phyloP scores from a whole-genome alignment of 2,797 vertebrate genomes.

The Calcarius lapponicus region DNA sequence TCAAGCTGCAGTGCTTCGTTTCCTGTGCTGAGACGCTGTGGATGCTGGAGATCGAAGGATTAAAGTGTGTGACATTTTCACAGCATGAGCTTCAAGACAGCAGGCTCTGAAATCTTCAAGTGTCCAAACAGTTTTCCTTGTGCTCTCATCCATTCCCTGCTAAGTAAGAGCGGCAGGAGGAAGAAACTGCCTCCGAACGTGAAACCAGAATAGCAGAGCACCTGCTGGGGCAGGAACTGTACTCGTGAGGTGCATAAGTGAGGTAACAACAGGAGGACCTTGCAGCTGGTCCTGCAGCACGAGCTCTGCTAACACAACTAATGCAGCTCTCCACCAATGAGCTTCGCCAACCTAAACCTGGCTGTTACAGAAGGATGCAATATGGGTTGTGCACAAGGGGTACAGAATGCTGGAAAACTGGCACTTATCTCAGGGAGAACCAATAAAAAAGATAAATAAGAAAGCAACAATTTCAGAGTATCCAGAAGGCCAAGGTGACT shows the following conservation, averaged over 20 bases:
- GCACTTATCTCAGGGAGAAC: neutral
- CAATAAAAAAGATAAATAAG: neutral
- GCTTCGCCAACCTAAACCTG: neutral
- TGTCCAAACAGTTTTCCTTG: conserved; percentile 6
- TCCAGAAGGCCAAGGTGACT: neutral
- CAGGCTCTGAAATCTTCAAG: conserved; percentile 21
- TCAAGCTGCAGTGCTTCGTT: neutral
- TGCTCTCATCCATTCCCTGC: neutral
- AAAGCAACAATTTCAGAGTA: neutral
- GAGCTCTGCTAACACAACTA: neutral
- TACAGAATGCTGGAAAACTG: neutral
- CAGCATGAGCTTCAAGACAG: neutral
- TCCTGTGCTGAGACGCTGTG: neutral
- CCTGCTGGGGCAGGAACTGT: neutral
- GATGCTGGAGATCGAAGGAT: neutral
- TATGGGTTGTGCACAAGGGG: neutral
- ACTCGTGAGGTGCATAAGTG: neutral
- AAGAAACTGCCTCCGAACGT: neutral
- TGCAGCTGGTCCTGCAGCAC: neutral
- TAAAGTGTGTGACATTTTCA: conserved; percentile 9
- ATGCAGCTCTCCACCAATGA: neutral
- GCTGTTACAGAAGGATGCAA: neutral
- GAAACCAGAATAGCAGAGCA: neutral
- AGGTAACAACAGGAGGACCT: neutral
- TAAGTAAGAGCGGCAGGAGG: neutral